Evolutionary conservation across 1,140 invertebrate genomes (phyloP).

Genomic region (Probaryconus sp.): DNA sequence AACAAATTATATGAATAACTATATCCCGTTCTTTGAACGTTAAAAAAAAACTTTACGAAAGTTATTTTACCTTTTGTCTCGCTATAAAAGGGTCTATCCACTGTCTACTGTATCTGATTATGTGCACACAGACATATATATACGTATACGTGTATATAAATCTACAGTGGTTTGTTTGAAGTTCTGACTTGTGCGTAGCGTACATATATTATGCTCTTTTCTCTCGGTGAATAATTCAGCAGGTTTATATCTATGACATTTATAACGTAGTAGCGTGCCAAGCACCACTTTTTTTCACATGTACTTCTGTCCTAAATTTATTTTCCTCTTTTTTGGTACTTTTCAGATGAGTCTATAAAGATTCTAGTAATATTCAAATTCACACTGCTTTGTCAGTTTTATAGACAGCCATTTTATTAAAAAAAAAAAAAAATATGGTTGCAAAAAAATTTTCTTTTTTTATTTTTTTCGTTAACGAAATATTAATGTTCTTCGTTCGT

Average conservation of each 20-base stretch:
- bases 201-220: constrained; percentile 45
- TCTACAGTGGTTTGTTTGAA: constrained; percentile 26
- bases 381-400: neutral
- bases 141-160: too few relatives aligned
- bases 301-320: constrained; percentile 20
- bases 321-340: constrained; percentile 22
- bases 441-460: too few relatives aligned
- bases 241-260: constrained; percentile 46
- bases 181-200: constrained; percentile 27
- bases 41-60: constrained; percentile 11
- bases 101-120: constrained; percentile 21
- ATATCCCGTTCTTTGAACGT: neutral
- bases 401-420: too few relatives aligned
- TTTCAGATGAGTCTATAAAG: constrained; percentile 3
- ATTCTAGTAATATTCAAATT: neutral
- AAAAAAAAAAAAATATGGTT: too few relatives aligned
- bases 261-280: constrained; percentile 42
- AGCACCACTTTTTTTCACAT: constrained; percentile 37
- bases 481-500: too few relatives aligned
- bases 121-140: too few relatives aligned
- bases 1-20: too few relatives aligned
- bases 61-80: constrained; percentile 20
- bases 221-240: constrained; percentile 42
- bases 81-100: constrained; percentile 5
- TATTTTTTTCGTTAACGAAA: too few relatives aligned